phyloP scores from a whole-genome alignment of 2,797 vertebrate species.

The Hydrolagus colliei region DNA sequence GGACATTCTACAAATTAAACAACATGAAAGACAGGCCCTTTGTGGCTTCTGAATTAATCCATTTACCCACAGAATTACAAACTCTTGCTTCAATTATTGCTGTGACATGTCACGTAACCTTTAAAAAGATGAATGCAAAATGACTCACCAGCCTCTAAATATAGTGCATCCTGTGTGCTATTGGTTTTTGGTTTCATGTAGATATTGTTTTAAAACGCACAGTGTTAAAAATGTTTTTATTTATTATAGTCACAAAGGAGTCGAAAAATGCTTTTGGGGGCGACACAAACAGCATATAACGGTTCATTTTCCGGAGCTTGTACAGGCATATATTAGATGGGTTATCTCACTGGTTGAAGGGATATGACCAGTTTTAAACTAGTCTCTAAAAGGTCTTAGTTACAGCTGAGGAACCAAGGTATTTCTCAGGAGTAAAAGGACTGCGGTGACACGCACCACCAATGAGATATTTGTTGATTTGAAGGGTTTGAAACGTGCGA shows the following conservation, averaged over 20 bases:
- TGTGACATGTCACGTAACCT: slow-evolving; percentile 81
- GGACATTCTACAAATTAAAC: background rate
- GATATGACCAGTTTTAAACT: background rate
- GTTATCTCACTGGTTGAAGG: background rate
- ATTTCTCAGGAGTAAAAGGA: background rate
- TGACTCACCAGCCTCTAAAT: slow-evolving; percentile 80
- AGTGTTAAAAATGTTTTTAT: background rate
- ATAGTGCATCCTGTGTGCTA: slow-evolving; percentile 60
- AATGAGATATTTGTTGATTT: background rate
- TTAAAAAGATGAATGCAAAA: slow-evolving; percentile 77
- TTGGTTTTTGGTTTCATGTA: background rate
- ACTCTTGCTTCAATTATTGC: slow-evolving; percentile 47
- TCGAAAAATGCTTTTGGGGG: background rate
- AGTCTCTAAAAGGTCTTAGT: background rate
- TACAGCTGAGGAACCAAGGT: background rate
- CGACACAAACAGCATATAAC: background rate
- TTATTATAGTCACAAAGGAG: background rate
- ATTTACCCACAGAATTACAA: slow-evolving; percentile 17
- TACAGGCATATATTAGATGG: background rate
- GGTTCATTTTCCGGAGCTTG: background rate
- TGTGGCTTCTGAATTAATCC: slow-evolving; percentile 18
- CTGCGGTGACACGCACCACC: background rate
- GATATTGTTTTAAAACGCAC: slow-evolving; percentile 17
- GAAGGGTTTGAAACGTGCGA: background rate
- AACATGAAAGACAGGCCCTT: background rate